Evolutionary conservation across 2,113 vertebrate species (phyloP), one percentile per base, ranked within the genome.

Genomic region (Hippocampus abdominalis): DNA sequence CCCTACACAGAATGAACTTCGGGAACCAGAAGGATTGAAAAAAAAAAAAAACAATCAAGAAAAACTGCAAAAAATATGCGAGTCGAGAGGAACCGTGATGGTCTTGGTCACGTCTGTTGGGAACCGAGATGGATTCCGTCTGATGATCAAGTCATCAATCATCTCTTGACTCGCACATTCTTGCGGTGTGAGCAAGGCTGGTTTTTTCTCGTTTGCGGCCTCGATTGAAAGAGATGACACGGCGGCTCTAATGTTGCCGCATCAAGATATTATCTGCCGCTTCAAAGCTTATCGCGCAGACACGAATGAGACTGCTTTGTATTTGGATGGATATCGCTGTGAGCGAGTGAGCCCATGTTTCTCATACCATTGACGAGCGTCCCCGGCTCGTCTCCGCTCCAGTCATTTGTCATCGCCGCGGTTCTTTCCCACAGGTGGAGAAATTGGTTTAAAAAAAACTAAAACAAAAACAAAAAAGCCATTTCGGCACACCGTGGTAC

Each of bases 251-350:
- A 76, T 77, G 80, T 80, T 74, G 75, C 84, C 77, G 66, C 86
- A 86, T 85, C 72, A 80, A 88, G 85, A 88, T 86, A 79, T 85
- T 86, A 89, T 89, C 87, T 67, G 63, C 65, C 18, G 75, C 83
- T 86, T 87, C 82, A 87, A 89, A 86, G 85, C 86, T 88, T 86
- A 89, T 89, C 88, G 82, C 70, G 72, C 72, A 65, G 56, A 75
- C 82, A 69, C 76, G 86, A 91, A 91, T 84, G 81, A 85, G 89
- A 88, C 80, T 86, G 86, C 66, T 86, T 85, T 81, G 79, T 87
- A 85, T 83, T 89, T 87, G 89, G 89, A 91, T 91, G 87, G 89
- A 89, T 89, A 87, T 88, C 85, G 2, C 81, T 61, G 75, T 75
- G 78, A 89, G 32, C 7, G 32, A 36, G 89, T 87, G 86, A 89